Conservation (phyloP, 2,888 invertebrate species). For the Hypomecis atomaria region DNA sequence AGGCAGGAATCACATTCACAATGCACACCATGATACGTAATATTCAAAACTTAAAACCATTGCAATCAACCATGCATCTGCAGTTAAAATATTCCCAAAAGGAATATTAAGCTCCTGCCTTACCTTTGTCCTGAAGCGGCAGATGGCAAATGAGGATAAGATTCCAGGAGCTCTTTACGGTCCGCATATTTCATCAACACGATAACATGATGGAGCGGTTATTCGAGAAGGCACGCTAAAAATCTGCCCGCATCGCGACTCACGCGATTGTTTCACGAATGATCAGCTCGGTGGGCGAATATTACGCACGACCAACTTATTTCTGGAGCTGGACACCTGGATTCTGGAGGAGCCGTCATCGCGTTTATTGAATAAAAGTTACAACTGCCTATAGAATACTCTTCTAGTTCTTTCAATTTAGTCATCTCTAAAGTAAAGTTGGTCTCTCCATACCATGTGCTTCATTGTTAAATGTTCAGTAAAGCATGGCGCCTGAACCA, state of each 20-base stretch:
- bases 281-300: constrained; percentile 3
- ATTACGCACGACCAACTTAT: not conserved
- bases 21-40: too few relatives aligned
- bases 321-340: not conserved
- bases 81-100: not conserved
- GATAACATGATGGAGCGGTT: constrained; percentile 11
- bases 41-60: not conserved
- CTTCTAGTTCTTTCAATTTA: not conserved
- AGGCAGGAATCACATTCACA: not conserved
- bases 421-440: not conserved
- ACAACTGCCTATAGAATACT: too few relatives aligned
- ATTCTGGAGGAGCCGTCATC: not conserved
- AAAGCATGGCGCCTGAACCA: too few relatives aligned
- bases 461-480: too few relatives aligned
- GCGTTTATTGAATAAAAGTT: not conserved
- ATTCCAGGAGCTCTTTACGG: constrained; percentile 8
- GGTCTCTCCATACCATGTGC: too few relatives aligned
- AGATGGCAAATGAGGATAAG: constrained; percentile 7
- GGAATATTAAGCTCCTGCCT: not conserved
- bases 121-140: not conserved
- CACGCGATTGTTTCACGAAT: constrained; percentile 17
- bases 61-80: not conserved
- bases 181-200: constrained; percentile 14
- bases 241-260: constrained; percentile 8
- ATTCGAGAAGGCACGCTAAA: constrained; percentile 12